Evolutionary conservation across 2,113 vertebrate genomes (phyloP), one percentile per base, ranked within the genome.

Genomic region (Pterocles orientalis): DNA sequence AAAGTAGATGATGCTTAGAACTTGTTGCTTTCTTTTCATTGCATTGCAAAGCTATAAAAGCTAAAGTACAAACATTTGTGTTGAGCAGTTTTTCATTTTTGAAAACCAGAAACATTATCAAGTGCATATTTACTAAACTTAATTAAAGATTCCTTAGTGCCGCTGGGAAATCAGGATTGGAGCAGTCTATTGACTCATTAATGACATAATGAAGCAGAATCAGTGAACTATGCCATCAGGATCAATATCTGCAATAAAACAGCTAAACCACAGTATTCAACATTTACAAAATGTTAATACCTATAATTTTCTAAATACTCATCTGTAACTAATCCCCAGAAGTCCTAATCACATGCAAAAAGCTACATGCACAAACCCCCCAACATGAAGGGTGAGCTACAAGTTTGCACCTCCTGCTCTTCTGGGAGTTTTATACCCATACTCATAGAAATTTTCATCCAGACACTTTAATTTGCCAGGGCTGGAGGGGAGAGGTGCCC

Each of bases 331-430:
- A 53, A 66, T 24, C 26, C 36, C 17, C 41, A 25, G 26, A 28
- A 57, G 51, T 26, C 34, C 54, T 53, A 18, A 50, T 7, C 39
- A 26, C 51, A 47, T 18, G 25, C 13, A n/a, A 26, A 54, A 12
- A 70, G 7, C 21, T 18, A 18, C 18, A 5, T 4, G 48, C 47
- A 39, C 26, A 6, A 25, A 4, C 1, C 14, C 45, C 20, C 12
- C 12, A 43, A 20, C 7, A 20, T 0, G 23, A 71, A 54, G 16
- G 0, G 0, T 5, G 56, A 79, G 23, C 7, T 45, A 62, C 21
- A 36, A 48, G 5, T 18, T 48, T 28, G 33, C 21, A 17, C 6
- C 3, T 5, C 6, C 7, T 8, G 4, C 24, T 31, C 36, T 43
- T 51, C 36, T 26, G n/a, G 26, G 36, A 58, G 21, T 14, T 53